Conservation (phyloP, 2,113 vertebrate species). For the Addax nasomaculatus region DNA sequence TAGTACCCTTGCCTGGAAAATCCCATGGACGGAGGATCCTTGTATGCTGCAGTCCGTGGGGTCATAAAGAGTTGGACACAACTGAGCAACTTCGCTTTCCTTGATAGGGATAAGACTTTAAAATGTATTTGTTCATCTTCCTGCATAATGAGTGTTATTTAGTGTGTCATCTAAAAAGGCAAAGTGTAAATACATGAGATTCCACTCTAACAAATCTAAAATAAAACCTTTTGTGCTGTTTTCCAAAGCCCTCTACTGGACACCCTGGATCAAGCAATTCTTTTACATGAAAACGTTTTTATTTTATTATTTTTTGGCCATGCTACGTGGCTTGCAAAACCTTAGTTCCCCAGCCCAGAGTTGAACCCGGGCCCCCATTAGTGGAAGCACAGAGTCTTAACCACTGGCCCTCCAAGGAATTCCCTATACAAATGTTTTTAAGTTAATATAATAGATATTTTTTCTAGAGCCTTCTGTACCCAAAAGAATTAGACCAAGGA, state of each 20-base stretch:
- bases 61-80: not conserved
- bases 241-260: conserved; percentile 3
- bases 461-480: not conserved
- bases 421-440: not conserved
- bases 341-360: not conserved
- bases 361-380: fast-evolving
- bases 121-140: not conserved
- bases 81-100: not conserved
- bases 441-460: not conserved
- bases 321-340: not conserved
- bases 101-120: not conserved
- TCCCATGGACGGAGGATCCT: not conserved
- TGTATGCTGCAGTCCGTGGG: not conserved
- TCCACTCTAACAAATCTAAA: not conserved
- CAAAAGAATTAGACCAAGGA: not conserved
- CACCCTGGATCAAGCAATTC: not conserved
- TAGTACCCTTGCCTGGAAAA: not conserved
- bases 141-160: not conserved
- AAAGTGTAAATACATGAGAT: not conserved
- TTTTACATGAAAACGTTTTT: not conserved
- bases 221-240: not conserved
- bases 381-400: not conserved
- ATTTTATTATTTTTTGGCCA: not conserved
- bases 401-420: not conserved
- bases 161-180: not conserved